These are phyloP conservation scores for Astyanax mexicanus DNA, from an alignment of 2,797 vertebrate species.

Conservation along the genomic window DNA sequence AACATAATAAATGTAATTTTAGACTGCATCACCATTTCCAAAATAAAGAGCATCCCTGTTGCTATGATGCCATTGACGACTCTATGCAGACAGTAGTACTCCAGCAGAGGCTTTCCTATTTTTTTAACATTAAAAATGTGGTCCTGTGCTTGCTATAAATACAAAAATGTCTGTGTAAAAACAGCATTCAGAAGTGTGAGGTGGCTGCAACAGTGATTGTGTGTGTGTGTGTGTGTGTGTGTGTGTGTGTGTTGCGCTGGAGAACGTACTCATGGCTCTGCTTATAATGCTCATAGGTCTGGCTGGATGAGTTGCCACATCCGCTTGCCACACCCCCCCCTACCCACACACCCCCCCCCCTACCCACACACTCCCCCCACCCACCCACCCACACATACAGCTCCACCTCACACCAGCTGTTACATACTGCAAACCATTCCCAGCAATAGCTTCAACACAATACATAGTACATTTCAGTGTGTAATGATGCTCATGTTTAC, in stretches of 20 bases:
- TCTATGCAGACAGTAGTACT: too few species aligned
- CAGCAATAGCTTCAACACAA: background rate
- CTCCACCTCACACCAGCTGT: slow-evolving; percentile 23
- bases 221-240: too few species aligned
- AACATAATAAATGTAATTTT: too few species aligned
- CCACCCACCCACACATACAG: slow-evolving; percentile 11
- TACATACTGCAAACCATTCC: background rate
- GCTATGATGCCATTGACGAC: too few species aligned
- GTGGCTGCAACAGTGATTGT: background rate
- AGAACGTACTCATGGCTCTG: slow-evolving; percentile 30
- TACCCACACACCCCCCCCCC: slow-evolving; percentile 11
- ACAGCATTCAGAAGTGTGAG: slow-evolving; percentile 8
- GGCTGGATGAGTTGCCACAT: slow-evolving; percentile 35
- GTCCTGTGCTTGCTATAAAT: background rate
- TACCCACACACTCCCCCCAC: slow-evolving; percentile 2
- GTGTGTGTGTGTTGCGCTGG: slow-evolving; percentile 4
- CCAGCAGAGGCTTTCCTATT: too few species aligned
- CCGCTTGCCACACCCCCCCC: slow-evolving; percentile 10
- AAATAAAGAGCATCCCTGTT: too few species aligned
- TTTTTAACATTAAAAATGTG: background rate
- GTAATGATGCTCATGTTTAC: background rate
- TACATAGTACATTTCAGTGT: background rate
- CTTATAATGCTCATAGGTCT: slow-evolving; percentile 23
- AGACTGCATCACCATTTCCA: too few species aligned
- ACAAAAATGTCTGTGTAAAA: background rate